These are phyloP conservation scores for Ptyas mucosa DNA, from an alignment of 2,113 vertebrate species.

Conservation along the genomic window DNA sequence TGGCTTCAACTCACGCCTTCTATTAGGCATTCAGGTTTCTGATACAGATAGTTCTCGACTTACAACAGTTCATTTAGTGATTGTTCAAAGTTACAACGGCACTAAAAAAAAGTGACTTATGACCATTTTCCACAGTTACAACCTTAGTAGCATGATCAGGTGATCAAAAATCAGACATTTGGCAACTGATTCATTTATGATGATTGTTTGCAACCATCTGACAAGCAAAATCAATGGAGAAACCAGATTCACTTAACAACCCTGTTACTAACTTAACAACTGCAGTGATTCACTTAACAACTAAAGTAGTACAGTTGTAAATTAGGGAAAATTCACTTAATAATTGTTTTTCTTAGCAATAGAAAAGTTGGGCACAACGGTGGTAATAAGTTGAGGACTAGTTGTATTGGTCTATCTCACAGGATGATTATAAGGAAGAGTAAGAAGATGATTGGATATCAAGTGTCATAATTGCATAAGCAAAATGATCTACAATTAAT, in stretches of 20 bases:
- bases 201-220: background rate
- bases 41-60: background rate
- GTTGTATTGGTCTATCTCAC: background rate
- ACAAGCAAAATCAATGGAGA: background rate
- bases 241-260: background rate
- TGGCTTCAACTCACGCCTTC: background rate
- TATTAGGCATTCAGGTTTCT: background rate
- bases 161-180: background rate
- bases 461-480: background rate
- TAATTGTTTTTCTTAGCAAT: background rate
- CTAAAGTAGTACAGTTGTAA: background rate
- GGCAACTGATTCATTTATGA: background rate
- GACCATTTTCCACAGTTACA: background rate
- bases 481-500: background rate
- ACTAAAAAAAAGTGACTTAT: background rate
- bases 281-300: background rate
- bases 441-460: background rate
- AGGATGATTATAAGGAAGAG: background rate
- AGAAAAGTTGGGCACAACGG: background rate
- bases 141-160: background rate
- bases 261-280: background rate
- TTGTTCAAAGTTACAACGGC: background rate
- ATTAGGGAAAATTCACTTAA: background rate
- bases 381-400: background rate
- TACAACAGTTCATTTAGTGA: background rate